Evolutionary conservation across 2,888 invertebrate species (phyloP), one percentile per base, ranked within the genome.

Genomic region (Macrosiphum euphorbiae): DNA sequence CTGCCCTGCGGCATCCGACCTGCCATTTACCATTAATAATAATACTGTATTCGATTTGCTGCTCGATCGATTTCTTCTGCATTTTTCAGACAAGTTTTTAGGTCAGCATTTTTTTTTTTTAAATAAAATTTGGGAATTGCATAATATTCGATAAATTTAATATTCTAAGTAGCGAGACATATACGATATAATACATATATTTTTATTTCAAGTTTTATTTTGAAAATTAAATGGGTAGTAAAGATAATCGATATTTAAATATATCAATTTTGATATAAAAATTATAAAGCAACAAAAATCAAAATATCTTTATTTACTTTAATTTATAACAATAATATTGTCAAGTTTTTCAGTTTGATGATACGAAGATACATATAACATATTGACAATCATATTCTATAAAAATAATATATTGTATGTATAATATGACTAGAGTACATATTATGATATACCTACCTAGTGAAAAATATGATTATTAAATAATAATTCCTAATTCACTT

Each of bases 11-110:
- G 94, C 94, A 11, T 20, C 41, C 90, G 94, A 94, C 94, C 94
- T 28, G 94, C 85, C 61, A 94, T 94, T 94, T 86, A 90, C 86
- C 94, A 94, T 94, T 86, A 94, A 94, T 94, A 94, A 93, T 93
- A 58, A 84, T 90, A 93, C 61, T 85, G 28, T 61, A 90, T 86
- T 94, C 94, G 86, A 90, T 94, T 94, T 86, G 85, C 50, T 50
- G 50, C 67, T 94, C 85, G 94, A 94, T 94, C 94, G 94, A 94
- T 94, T 90, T 86, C 94, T 90, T 61, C 67, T 94, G 94, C 85
- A 44, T 16, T 94, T 90, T 90, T 90, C 67, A 44, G 50, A 50
- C 94, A 26, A 87, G 90, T 90, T 94, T 94, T 90, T 94, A 90
- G 94, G 94, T 94, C 94, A 94, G 52, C 41, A 90, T 67, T 93